Base-by-base conservation (phyloP, 2,113 vertebrate genomes). In the Psophia crepitans region DNA sequence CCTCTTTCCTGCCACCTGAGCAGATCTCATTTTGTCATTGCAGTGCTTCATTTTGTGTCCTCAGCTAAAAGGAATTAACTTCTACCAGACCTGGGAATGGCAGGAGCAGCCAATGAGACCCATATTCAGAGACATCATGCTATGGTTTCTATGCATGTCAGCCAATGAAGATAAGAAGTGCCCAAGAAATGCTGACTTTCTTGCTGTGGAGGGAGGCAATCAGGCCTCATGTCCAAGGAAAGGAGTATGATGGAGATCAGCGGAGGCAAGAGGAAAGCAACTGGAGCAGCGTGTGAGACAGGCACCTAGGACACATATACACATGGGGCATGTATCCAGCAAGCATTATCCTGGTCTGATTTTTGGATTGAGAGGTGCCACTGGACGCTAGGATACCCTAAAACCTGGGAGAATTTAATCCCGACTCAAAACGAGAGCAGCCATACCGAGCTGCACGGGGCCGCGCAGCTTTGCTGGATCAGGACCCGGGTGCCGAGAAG, bases 391-490 rank as follows among this genome's bases (percentile, higher is more conserved):
- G 41, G 51, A 43, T 13, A 32, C 24, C 22, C 60, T 44, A 75
- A 84, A 66, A n/a, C 19, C 37, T 14, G 14, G 6, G 24, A 71
- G 53, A 37, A 85, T n/a, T 63, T 58, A 57, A 79, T 33, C n/a
- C 26, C n/a, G 41, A 12, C 32, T 58, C 43, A 19, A 89, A 73
- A 53, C 9, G 43, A 43, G n/a, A 44, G 68, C 60, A 85, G 65
- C 5, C 46, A 18, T 21, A 20, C 30, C 2, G 28, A 46, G 32
- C 23, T 22, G 63, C 39, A 35, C 0, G 0, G 58, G 41, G 32
- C 56, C 0, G 0, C 5, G 65, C 56, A 30, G 58, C 32, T 78
- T 39, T 66, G 41, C 70, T 28, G 51, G 49, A 39, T 43, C 24
- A 27, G 56, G 51, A 70, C 37, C n/a, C 11, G 35, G 57, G 35